Conservation (phyloP, 2,797 vertebrate species). For the Molossus molossus region DNA sequence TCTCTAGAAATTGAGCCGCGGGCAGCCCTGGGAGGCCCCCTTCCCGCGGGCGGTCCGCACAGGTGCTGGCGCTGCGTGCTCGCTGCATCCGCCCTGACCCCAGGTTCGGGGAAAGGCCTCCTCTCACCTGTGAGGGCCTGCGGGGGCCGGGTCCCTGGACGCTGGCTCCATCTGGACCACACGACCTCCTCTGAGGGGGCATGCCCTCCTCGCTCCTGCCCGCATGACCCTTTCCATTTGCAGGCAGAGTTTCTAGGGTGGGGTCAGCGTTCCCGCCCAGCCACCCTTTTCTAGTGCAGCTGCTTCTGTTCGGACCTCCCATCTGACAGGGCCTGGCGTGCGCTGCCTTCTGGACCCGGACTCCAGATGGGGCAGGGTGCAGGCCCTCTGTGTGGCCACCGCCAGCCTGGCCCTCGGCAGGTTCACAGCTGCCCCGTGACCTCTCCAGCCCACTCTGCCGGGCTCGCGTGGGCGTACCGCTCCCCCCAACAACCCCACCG, state of each 20-base stretch:
- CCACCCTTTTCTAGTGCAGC: not conserved
- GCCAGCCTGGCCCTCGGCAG: not conserved
- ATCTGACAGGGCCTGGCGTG: rapidly evolving
- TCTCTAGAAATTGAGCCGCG: not conserved
- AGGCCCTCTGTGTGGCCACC: not conserved
- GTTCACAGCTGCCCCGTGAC: not conserved
- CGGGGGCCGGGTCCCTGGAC: rapidly evolving
- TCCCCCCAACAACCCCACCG: not conserved
- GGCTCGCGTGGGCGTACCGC: rapidly evolving
- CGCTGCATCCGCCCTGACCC: rapidly evolving
- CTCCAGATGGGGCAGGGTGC: not conserved
- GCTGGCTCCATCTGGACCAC: not conserved
- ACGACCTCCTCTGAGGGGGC: not conserved
- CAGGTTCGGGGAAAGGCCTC: not conserved
- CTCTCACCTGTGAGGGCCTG: not conserved
- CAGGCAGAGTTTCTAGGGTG: not conserved
- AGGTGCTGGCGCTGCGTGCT: not conserved
- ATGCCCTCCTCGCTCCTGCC: not conserved
- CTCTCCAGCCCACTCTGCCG: not conserved
- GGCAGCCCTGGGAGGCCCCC: not conserved
- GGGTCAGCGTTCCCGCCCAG: not conserved
- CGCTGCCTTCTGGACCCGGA: not conserved
- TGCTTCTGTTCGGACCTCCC: not conserved
- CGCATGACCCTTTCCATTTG: not conserved
- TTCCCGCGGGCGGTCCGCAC: not conserved